Conservation (phyloP, 2,113 vertebrate species). For the Tricholaema leucomelas region DNA sequence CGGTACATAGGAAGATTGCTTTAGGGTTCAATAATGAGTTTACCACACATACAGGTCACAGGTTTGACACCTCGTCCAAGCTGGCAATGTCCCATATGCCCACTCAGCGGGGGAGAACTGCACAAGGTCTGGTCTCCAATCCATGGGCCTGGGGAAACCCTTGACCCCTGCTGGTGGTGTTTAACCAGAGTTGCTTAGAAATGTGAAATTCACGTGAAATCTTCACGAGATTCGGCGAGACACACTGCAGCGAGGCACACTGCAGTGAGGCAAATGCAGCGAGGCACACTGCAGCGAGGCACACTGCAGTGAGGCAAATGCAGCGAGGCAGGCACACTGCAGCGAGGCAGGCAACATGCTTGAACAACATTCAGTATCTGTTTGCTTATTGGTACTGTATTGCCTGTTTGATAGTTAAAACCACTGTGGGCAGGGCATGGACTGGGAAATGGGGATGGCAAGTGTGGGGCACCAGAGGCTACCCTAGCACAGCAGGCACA, state of each 20-base stretch:
- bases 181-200: accelerated
- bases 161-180: background rate
- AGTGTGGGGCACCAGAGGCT: background rate
- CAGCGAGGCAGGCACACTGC: too few species aligned
- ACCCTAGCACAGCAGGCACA: background rate
- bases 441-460: background rate
- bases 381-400: too few species aligned
- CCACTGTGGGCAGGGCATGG: too few species aligned
- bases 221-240: background rate
- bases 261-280: too few species aligned
- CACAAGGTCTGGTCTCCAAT: accelerated
- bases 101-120: accelerated
- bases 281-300: too few species aligned
- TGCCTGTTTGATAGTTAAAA: background rate
- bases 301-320: too few species aligned
- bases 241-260: too few species aligned
- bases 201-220: accelerated
- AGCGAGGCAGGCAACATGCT: accelerated
- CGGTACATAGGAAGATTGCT: background rate
- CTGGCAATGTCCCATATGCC: background rate
- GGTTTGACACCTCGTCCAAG: background rate
- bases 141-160: accelerated
- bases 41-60: background rate
- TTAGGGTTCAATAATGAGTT: background rate
- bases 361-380: background rate